phyloP scores from a whole-genome alignment of 30 jellyfish, hydroid and myxozoan genomes.

The Turritopsis dohrnii region DNA sequence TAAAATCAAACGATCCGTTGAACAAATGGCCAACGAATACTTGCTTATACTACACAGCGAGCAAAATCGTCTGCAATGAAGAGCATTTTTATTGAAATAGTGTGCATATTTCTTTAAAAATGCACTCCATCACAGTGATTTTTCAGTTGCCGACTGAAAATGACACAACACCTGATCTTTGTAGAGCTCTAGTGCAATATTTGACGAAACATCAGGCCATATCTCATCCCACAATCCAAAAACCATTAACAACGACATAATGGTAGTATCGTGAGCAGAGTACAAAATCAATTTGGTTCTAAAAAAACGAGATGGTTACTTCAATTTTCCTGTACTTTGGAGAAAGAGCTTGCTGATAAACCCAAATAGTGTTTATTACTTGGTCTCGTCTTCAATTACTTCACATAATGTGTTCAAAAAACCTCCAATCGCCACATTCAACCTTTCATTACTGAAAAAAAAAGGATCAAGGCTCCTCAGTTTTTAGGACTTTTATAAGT shows the following conservation, averaged over 20 bases:
- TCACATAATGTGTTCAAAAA: background rate
- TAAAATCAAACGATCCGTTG: background rate
- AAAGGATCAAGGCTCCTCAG: background rate
- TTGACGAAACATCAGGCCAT: conserved; percentile 66
- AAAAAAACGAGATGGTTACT: background rate
- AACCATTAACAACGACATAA: conserved; percentile 58
- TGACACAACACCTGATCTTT: conserved; percentile 34
- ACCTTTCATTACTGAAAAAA: background rate
- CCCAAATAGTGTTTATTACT: background rate
- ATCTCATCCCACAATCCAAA: conserved; percentile 43
- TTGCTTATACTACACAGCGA: background rate
- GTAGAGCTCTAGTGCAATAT: conserved; percentile 52
- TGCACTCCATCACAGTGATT: background rate
- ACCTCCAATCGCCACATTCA: background rate
- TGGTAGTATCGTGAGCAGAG: conserved; percentile 83
- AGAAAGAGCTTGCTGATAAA: too few relatives aligned
- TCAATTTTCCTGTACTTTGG: too few relatives aligned
- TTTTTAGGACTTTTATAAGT: background rate
- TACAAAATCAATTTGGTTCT: conserved; percentile 38
- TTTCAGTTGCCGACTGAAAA: background rate
- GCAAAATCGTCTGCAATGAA: background rate
- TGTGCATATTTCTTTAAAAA: too few relatives aligned
- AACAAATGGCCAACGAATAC: background rate
- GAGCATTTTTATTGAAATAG: too few relatives aligned
- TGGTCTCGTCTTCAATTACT: background rate